A percentile compares a stretch with the other conserved stretches of the same genome.
Evolutionary conservation across 2,797 vertebrate genomes (phyloP).

Genomic region (Scleropages formosus): DNA sequence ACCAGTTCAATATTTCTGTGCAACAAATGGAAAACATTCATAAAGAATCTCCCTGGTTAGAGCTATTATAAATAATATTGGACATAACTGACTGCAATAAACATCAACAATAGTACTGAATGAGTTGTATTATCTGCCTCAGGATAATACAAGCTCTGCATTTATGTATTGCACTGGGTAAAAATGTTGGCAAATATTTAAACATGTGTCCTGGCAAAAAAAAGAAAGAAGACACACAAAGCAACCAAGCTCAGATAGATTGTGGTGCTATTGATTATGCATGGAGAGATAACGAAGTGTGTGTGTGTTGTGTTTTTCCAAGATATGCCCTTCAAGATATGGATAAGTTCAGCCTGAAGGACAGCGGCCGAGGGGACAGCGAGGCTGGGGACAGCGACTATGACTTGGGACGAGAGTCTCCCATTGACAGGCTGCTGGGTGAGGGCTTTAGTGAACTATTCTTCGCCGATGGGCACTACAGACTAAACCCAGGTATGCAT

Average conservation of each 20-base stretch:
- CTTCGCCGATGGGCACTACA: conserved; percentile 82
- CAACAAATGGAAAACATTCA: background rate
- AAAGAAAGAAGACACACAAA: background rate
- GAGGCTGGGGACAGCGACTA: conserved; percentile 98
- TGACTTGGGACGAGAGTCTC: conserved; percentile 93
- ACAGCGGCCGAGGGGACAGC: conserved; percentile 95
- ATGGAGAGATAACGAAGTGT: background rate
- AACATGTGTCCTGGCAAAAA: background rate
- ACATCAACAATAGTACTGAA: background rate
- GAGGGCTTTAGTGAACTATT: conserved; percentile 96
- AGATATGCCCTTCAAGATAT: conserved; percentile 97
- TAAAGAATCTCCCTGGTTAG: background rate
- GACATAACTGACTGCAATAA: background rate
- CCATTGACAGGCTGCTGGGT: conserved; percentile 89
- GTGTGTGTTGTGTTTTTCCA: conserved; percentile 17
- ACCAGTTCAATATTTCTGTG: background rate
- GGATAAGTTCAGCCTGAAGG: conserved; percentile 98
- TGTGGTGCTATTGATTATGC: background rate
- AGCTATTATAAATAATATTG: conserved; percentile 11
- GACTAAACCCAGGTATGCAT: conserved; percentile 89
- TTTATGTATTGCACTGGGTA: conserved; percentile 5
- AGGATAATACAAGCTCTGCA: background rate
- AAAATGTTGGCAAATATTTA: conserved; percentile 10
- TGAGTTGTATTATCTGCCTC: background rate
- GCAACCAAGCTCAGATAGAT: conserved; percentile 26